Conservation (phyloP, 2,797 vertebrate species). For the Anguilla anguilla region DNA sequence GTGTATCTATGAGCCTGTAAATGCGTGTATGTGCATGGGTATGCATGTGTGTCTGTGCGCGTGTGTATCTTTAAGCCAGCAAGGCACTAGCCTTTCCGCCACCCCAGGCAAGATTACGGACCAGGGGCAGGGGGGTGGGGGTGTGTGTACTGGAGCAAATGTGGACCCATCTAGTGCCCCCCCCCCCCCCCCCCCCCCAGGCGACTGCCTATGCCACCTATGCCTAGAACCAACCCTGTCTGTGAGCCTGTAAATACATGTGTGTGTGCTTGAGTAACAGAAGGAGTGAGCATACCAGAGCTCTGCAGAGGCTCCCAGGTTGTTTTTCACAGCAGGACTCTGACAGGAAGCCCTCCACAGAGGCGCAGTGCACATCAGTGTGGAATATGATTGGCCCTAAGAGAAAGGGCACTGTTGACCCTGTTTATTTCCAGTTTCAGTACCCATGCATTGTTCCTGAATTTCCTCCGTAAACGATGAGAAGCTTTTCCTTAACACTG, state of each 20-base stretch:
- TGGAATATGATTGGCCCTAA: conserved; percentile 1
- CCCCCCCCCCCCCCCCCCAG: no score
- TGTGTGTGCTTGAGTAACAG: conserved; percentile 24
- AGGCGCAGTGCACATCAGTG: conserved; percentile 42
- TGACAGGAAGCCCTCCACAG: conserved; percentile 37
- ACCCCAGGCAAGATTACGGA: neutral
- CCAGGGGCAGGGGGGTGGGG: no score
- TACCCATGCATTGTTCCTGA: conserved; percentile 44
- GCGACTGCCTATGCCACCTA: no score
- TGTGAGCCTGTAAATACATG: neutral
- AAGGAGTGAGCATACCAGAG: conserved; percentile 18
- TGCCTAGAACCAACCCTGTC: no score
- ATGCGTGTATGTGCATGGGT: neutral
- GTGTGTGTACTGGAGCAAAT: no score
- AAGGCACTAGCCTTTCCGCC: neutral
- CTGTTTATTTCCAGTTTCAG: conserved; percentile 34
- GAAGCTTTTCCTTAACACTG: conserved; percentile 36
- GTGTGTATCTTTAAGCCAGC: neutral
- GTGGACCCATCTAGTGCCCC: no score
- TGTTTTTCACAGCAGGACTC: conserved; percentile 34
- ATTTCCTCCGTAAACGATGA: conserved; percentile 46
- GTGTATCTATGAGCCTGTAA: neutral
- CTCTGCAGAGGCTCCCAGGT: conserved; percentile 22
- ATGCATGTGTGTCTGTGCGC: conserved; percentile 5
- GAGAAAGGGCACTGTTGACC: conserved; percentile 40